A percentile compares a stretch with the other conserved stretches of the same genome.
These are phyloP conservation scores for Marmota monax DNA, from an alignment of 2,113 vertebrate genomes.

Conservation along the genomic window DNA sequence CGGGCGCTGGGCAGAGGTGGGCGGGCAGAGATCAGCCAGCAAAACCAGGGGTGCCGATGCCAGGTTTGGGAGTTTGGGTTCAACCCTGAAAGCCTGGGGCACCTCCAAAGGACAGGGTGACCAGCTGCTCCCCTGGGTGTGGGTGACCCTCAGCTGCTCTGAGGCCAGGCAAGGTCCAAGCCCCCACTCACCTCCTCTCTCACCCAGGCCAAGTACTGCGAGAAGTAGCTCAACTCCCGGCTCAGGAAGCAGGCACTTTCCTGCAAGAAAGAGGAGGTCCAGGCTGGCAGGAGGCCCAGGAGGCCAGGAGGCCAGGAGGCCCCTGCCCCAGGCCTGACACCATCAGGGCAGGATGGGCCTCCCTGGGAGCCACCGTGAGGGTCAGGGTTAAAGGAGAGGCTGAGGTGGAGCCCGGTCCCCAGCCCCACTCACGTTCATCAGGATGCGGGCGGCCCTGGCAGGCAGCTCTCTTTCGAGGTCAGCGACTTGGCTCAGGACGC, in stretches of 20 bases:
- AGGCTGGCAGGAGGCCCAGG: neutral
- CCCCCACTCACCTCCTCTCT: conserved; percentile 84
- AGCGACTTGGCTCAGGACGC: conserved; percentile 46
- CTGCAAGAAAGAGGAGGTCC: conserved; percentile 74
- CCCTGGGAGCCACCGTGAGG: neutral
- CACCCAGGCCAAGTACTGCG: conserved; percentile 87
- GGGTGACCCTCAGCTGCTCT: neutral
- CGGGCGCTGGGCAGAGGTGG: neutral
- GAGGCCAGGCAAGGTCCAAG: neutral
- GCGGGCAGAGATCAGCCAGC: neutral
- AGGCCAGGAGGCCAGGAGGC: neutral
- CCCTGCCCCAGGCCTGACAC: accelerated
- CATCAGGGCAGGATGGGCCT: neutral
- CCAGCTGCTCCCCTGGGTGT: neutral
- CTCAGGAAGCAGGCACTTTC: conserved; percentile 85
- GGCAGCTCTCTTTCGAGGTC: conserved; percentile 79
- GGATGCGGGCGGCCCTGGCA: conserved; percentile 70
- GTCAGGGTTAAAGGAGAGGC: neutral
- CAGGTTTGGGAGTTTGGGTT: neutral
- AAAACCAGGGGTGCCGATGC: neutral
- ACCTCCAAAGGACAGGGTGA: neutral
- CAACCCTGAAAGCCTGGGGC: neutral
- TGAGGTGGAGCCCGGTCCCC: neutral
- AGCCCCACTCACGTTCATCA: conserved; percentile 84
- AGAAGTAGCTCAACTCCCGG: conserved; percentile 84